Evolutionary conservation across 2,888 invertebrate genomes (phyloP), one percentile per base, ranked within the genome.

Genomic region (Nasonovia ribisnigri): DNA sequence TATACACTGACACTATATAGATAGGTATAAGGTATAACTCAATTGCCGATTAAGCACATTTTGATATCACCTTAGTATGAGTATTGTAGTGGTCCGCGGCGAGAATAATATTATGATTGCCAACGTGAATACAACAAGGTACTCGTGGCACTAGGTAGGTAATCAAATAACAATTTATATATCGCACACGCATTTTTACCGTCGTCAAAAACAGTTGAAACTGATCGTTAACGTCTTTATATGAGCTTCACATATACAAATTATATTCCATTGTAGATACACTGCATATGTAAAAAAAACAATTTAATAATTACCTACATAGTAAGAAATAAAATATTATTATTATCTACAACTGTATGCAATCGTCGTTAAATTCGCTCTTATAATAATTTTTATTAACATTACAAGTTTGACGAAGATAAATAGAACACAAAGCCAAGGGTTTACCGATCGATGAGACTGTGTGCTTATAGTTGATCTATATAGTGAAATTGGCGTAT

Each of bases 121-220:
- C 10, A 51, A 90, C 90, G 36, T 26, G 57, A 42, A 89, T 43
- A 43, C 42, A 29, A 51, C 87, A 13, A 86, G 46, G 26, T 48
- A 86, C 43, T 86, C n/a, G 51, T 77, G 36, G 77, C 51, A 88
- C 24, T 1, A 0, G 43, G 3, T 48, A 36, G 90, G 77, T 77
- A 90, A 90, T 90, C 90, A 90, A 90, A 90, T 90, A 77, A 90
- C 77, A 36, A 90, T 90, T 77, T 77, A 77, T 77, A 77, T 90
- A 90, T 48, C 90, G 48, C 90, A 90, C 90, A 90, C 90, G 90
- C 90, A 48, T 48, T 90, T 90, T 46, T 26, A 88, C 48, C 29
- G 1, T 48, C 48, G 48, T 77, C 36, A 67, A 67, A 54, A 36
- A 24, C 36, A 67, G 67, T 77, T 48, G 67, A 46, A n/a, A 54